Evolutionary conservation across 2,797 vertebrate species (phyloP), one percentile per base, ranked within the genome.

Genomic region (Helicolenus hilgendorfi): DNA sequence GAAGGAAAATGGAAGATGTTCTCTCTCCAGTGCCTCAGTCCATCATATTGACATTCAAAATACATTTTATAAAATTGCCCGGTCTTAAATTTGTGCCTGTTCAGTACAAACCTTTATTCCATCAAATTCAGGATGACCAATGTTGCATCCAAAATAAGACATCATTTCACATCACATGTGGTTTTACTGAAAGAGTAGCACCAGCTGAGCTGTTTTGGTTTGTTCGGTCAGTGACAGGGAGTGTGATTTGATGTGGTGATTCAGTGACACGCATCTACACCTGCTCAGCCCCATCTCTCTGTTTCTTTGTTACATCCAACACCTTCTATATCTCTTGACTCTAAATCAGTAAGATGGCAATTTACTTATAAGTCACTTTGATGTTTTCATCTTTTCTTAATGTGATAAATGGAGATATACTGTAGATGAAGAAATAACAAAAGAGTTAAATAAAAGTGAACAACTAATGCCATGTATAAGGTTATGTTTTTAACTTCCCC

Each of bases 121-220:
- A 60, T 58, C 55, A 81, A 87, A 91, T 53, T 76, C 56, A 89
- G 11, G 11, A 74, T 68, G 77, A 83, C 29, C 2, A 14, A 33
- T 38, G 65, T 53, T 18, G 26, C 53, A 65, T 31, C 27, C 2
- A 10, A 49, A 64, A 63, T 1, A 26, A 24, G 8, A 13, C 7
- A 36, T 26, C 15, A 53, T 69, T 56, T 75, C 14, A 3, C 7
- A 15, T 70, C 18, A 26, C 13, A 7, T 45, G 24, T 10, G 3
- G 4, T 77, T 77, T 71, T 20, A 7, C 31, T 29, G 13, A 68
- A 24, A 38, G 24, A 4, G n/a, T 14, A 41, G 31, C 20, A 65
- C 27, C 58, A 65, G 31, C 58, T 38, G 9, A 76, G 60, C 27
- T 63, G 29, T 38, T 79, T 36, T n/a, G 31, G 10, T 74, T 3